Conservation (phyloP, 2,888 invertebrate species). For the Synergus japonicus region DNA sequence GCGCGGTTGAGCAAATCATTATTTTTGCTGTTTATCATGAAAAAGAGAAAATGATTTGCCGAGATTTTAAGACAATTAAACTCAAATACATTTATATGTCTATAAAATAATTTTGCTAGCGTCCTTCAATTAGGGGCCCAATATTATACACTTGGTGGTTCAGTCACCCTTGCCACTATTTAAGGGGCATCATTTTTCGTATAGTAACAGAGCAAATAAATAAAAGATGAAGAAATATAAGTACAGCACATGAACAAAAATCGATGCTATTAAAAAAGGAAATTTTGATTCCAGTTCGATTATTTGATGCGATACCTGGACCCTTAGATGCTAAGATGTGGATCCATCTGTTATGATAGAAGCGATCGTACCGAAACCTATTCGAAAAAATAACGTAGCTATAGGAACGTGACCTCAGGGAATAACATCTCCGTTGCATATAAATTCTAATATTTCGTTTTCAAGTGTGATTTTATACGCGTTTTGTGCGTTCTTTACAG, state of each 20-base stretch:
- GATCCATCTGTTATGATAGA: constrained; percentile 22
- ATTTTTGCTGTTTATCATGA: too few species aligned
- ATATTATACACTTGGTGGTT: too few species aligned
- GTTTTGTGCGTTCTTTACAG: constrained; percentile 67
- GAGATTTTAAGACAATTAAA: too few species aligned
- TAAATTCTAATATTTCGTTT: constrained; percentile 71
- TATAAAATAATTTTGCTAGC: too few species aligned
- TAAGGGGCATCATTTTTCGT: too few species aligned
- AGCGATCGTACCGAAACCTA: constrained; percentile 36
- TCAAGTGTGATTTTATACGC: constrained; percentile 73
- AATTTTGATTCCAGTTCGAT: neutral
- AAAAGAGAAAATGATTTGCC: too few species aligned
- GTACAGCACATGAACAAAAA: neutral
- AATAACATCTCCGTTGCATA: constrained; percentile 58
- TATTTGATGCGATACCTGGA: neutral
- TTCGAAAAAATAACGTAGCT: constrained; percentile 45
- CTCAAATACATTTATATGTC: too few species aligned
- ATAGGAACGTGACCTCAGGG: constrained; percentile 61
- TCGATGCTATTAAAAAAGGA: neutral
- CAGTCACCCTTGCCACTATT: too few species aligned
- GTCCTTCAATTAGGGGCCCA: too few species aligned
- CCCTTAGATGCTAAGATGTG: constrained; percentile 22
- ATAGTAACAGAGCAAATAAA: neutral
- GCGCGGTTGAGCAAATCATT: too few species aligned
- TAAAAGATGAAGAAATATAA: neutral